Percentiles rank a stretch among this genome's conserved stretches.
Conservation (phyloP, 2,888 invertebrate genomes). For the Smittia sp. region DNA sequence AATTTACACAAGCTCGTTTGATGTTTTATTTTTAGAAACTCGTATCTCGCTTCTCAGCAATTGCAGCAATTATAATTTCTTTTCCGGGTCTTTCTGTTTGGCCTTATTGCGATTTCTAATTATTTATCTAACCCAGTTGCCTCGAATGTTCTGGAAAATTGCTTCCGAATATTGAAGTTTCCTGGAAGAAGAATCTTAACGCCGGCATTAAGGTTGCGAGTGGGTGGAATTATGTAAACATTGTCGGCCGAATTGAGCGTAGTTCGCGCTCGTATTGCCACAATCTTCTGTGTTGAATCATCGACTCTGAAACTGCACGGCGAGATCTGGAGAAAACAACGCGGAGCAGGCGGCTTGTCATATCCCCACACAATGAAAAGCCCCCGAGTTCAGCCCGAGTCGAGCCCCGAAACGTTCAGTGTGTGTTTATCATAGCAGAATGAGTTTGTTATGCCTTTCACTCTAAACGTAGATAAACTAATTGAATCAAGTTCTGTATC, state of each 20-base stretch:
- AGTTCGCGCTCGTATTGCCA: not conserved
- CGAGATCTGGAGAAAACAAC: no score
- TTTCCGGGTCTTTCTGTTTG: not conserved
- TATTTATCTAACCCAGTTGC: constrained; percentile 5
- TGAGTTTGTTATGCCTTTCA: not conserved
- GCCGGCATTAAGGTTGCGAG: not conserved
- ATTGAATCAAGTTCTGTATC: not conserved
- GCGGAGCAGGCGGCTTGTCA: no score
- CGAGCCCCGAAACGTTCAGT: constrained; percentile 1
- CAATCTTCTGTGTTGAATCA: no score
- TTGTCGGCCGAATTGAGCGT: not conserved
- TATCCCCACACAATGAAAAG: not conserved
- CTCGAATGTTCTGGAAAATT: not conserved
- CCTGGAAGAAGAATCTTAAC: not conserved
- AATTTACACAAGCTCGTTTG: not conserved
- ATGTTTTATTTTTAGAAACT: not conserved
- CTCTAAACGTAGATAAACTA: not conserved
- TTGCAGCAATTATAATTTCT: not conserved
- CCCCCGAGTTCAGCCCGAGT: not conserved
- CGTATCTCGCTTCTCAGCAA: not conserved
- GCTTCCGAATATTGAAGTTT: not conserved
- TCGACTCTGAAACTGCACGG: no score
- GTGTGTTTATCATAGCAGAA: constrained; percentile 1
- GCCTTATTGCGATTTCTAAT: not conserved
- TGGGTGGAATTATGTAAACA: constrained; percentile 6